These are phyloP conservation scores for Nasua narica DNA, from an alignment of 2,797 vertebrate genomes.

Conservation along the genomic window DNA sequence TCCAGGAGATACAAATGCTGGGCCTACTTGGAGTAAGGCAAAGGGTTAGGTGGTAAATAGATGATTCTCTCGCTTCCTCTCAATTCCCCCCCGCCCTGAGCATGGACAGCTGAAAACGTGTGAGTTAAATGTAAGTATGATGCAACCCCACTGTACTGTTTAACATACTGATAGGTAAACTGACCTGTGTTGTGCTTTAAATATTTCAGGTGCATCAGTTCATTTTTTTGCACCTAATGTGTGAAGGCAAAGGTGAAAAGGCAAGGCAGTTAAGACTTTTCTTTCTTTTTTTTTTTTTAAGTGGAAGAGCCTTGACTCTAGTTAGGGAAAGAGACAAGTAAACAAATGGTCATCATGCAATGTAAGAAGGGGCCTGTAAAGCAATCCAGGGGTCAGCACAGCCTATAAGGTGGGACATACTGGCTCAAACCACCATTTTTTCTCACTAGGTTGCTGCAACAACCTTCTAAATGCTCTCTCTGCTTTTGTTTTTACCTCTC, in stretches of 20 bases:
- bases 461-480: background rate
- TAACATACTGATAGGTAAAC: background rate
- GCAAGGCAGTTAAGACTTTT: background rate
- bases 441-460: background rate
- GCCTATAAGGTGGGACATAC: background rate
- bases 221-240: background rate
- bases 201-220: background rate
- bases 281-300: background rate
- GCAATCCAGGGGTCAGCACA: background rate
- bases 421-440: background rate
- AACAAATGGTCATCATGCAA: background rate
- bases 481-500: background rate
- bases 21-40: background rate
- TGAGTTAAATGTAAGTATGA: background rate
- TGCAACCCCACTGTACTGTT: background rate
- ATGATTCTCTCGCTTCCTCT: background rate
- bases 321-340: background rate
- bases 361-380: background rate
- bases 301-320: background rate
- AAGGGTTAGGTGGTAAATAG: background rate
- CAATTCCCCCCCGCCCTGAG: background rate
- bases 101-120: background rate
- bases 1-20: background rate
- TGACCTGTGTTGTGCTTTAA: background rate
- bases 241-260: background rate